Evolutionary conservation across 35 echinoderm and acorn worm genomes (phyloP).

Genomic region (Hemicentrotus pulcherrimus): DNA sequence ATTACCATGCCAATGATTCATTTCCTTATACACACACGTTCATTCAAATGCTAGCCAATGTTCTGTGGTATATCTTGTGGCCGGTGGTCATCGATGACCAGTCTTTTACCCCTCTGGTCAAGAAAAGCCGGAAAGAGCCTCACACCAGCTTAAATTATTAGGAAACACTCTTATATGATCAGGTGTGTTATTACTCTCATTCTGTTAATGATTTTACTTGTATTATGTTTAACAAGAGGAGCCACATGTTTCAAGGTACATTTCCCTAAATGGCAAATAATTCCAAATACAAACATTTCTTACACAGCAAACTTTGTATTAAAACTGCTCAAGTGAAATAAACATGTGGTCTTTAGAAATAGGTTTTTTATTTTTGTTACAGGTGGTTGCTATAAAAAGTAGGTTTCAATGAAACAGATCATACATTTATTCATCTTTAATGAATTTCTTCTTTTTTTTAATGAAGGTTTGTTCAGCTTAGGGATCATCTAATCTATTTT

Average conservation of each 20-base stretch:
- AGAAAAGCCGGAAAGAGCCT: neutral
- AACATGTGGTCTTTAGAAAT: too few relatives aligned
- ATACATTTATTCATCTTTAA: too few relatives aligned
- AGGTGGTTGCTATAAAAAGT: too few relatives aligned
- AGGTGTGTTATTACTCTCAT: neutral
- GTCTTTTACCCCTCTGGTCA: neutral
- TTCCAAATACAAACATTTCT: too few relatives aligned
- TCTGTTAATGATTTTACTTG: neutral
- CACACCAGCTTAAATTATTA: neutral
- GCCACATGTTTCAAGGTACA: neutral
- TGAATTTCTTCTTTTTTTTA: too few relatives aligned
- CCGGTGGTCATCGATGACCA: neutral
- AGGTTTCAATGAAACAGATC: too few relatives aligned
- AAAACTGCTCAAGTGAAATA: too few relatives aligned
- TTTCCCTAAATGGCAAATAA: neutral
- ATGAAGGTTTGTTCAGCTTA: too few relatives aligned
- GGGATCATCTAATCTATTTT: too few relatives aligned
- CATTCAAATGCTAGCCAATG: neutral
- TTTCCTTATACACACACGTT: neutral
- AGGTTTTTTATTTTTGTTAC: too few relatives aligned
- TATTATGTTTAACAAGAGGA: neutral
- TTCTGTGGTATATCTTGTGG: neutral
- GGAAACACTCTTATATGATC: neutral
- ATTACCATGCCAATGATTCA: slow-evolving; percentile 5
- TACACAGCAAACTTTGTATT: too few relatives aligned